Conservation (phyloP, 2,888 invertebrate species). For the Meiosimyza platycephala region DNA sequence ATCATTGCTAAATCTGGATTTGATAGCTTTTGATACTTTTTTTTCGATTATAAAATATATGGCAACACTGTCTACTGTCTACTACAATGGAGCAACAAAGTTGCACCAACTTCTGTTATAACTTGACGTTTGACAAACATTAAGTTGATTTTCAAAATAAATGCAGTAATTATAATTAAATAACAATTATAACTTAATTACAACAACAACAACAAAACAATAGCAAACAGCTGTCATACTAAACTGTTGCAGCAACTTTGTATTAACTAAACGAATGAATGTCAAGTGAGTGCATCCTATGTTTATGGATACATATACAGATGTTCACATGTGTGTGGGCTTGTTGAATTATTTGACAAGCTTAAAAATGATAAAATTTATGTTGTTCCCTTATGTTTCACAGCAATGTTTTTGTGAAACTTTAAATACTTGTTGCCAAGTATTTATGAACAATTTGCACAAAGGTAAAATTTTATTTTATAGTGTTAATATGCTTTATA, state of each 20-base stretch:
- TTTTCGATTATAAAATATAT: too few relatives aligned
- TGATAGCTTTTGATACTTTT: too few relatives aligned
- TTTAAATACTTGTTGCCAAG: too few relatives aligned
- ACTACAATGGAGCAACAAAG: background rate
- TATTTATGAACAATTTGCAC: too few relatives aligned
- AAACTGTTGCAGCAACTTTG: background rate
- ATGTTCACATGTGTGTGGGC: background rate
- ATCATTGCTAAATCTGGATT: too few relatives aligned
- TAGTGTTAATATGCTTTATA: too few relatives aligned
- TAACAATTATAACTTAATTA: background rate
- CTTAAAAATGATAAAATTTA: background rate
- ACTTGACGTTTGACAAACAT: slow-evolving; percentile 9
- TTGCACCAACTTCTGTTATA: background rate
- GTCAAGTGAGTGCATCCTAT: background rate
- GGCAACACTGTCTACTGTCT: too few relatives aligned
- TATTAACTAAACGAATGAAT: background rate
- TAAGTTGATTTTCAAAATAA: background rate
- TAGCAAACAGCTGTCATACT: background rate
- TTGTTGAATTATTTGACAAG: background rate
- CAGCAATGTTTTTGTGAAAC: too few relatives aligned
- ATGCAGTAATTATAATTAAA: background rate
- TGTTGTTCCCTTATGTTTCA: too few relatives aligned
- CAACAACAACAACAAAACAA: background rate
- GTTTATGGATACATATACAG: background rate
- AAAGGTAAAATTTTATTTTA: too few relatives aligned